Conservation (phyloP, 1,140 invertebrate species). For the Contarinia nasturtii region DNA sequence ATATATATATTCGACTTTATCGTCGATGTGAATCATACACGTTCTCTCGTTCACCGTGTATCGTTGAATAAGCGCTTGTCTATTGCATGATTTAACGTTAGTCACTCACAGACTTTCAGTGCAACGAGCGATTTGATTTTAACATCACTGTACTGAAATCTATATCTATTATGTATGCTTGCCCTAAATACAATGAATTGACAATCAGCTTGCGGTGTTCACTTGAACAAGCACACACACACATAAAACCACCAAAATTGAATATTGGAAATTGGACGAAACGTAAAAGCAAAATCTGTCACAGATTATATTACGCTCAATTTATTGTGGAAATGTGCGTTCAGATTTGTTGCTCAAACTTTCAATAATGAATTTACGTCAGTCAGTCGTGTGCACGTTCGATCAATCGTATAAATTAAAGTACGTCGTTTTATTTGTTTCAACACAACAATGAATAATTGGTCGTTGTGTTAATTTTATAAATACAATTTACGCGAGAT, state of each 20-base stretch:
- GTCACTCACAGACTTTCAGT: constrained; percentile 7
- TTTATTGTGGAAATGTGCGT: not conserved
- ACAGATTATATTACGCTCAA: constrained; percentile 7
- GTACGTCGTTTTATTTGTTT: no score
- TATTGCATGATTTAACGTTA: not conserved
- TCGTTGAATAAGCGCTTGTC: constrained; percentile 1
- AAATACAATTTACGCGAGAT: no score
- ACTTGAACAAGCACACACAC: not conserved
- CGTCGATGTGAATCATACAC: no score
- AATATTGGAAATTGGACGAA: constrained; percentile 1
- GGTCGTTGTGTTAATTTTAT: no score
- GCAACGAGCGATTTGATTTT: constrained; percentile 2
- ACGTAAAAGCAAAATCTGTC: constrained; percentile 6
- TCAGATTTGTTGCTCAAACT: not conserved
- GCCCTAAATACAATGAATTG: not conserved
- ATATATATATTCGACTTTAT: no score
- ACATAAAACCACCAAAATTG: no score
- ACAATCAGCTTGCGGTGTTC: not conserved
- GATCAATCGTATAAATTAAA: no score
- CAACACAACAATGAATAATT: no score
- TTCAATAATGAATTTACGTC: not conserved
- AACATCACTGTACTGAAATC: constrained; percentile 7
- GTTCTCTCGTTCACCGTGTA: not conserved
- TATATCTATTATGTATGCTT: constrained; percentile 7
- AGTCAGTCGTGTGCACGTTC: no score